phyloP scores from a whole-genome alignment of 2,888 invertebrate species.

The Drosophila fungiperda region DNA sequence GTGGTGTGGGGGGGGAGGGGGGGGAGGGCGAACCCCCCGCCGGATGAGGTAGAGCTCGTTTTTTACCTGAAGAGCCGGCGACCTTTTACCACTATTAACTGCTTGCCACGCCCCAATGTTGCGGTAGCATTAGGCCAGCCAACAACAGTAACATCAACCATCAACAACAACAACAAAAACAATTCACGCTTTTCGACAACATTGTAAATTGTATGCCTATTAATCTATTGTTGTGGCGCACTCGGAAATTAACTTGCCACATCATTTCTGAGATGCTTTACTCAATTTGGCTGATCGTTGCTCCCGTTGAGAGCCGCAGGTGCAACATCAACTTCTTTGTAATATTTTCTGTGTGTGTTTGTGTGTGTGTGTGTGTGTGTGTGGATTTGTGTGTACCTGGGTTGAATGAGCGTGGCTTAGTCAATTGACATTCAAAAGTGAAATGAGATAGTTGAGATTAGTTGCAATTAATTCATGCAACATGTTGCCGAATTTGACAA shows the following conservation, averaged over 20 bases:
- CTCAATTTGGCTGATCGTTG: conserved; percentile 18
- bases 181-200: conserved; percentile 54
- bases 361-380: background rate
- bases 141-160: background rate
- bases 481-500: background rate
- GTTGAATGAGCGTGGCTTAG: background rate
- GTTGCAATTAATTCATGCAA: background rate
- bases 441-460: background rate
- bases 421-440: background rate
- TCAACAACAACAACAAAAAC: conserved; percentile 3
- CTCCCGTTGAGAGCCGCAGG: conserved; percentile 52
- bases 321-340: conserved; percentile 20
- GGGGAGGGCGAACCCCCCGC: conserved; percentile 7
- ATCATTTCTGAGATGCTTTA: conserved; percentile 63
- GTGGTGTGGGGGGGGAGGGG: conserved; percentile 3
- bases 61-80: conserved; percentile 1
- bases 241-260: conserved; percentile 74
- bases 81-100: conserved; percentile 1
- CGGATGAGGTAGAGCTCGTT: background rate
- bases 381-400: background rate
- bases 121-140: conserved; percentile 34
- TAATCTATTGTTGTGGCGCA: conserved; percentile 70
- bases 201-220: conserved; percentile 55
- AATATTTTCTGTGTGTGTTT: background rate
- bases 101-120: conserved; percentile 25